Evolutionary conservation across 2,888 invertebrate species (phyloP).

Genomic region (Hoplodrina blanda): DNA sequence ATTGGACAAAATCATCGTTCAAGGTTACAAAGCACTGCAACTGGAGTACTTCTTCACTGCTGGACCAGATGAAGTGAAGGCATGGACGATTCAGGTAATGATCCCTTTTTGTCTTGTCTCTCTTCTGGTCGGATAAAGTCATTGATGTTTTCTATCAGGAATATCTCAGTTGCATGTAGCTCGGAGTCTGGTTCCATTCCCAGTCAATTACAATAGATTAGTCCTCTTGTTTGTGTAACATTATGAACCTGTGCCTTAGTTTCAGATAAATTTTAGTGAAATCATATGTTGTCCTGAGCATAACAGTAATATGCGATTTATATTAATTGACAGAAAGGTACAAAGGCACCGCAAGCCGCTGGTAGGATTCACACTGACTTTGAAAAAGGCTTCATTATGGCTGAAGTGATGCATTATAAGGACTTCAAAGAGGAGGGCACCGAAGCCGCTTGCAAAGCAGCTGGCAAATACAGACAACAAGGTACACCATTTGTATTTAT

Average conservation of each 20-base stretch:
- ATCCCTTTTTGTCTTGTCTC: background rate
- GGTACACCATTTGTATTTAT: constrained; percentile 88
- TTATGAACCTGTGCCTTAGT: too few species aligned
- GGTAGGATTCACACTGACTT: constrained; percentile 99
- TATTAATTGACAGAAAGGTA: constrained; percentile 94
- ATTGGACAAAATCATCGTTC: constrained; percentile 98
- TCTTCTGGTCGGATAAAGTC: background rate
- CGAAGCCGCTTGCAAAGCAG: constrained; percentile 97
- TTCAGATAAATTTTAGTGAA: too few species aligned
- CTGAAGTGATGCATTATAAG: constrained; percentile 99
- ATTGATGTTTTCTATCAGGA: background rate
- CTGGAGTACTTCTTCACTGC: constrained; percentile 99
- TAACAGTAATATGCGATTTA: background rate
- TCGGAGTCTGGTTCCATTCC: too few species aligned
- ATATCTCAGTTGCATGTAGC: too few species aligned
- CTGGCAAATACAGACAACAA: constrained; percentile 99
- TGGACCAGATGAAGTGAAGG: constrained; percentile 99
- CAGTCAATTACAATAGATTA: too few species aligned
- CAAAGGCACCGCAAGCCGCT: constrained; percentile 99
- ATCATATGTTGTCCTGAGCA: background rate
- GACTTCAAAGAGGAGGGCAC: constrained; percentile 99
- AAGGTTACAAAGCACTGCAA: constrained; percentile 98
- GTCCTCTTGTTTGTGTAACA: too few species aligned
- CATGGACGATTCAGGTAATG: constrained; percentile 99
- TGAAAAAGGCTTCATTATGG: constrained; percentile 99